Percentiles rank a stretch among this genome's conserved stretches.
Conservation (phyloP, 2,888 invertebrate genomes). For the Phlogophora meticulosa region DNA sequence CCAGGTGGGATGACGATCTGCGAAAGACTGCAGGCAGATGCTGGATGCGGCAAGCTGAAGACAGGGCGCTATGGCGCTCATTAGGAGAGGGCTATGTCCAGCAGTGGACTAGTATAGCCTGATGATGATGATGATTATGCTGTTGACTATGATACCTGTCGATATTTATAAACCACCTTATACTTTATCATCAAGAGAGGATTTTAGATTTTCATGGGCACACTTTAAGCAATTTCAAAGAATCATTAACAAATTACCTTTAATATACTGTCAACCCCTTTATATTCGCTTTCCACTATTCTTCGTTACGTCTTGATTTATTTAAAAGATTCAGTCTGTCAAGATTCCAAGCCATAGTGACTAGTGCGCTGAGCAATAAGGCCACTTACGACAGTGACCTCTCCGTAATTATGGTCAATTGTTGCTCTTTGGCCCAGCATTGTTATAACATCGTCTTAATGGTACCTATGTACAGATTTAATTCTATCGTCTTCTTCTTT, state of each 20-base stretch:
- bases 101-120: too few species aligned
- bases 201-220: too few species aligned
- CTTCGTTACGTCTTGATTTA: not conserved
- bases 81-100: too few species aligned
- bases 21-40: too few species aligned
- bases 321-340: slow-evolving; percentile 16
- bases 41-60: too few species aligned
- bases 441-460: not conserved
- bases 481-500: not conserved
- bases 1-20: too few species aligned
- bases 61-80: too few species aligned
- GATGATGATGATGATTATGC: too few species aligned
- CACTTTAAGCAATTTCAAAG: too few species aligned
- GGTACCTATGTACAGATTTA: slow-evolving; percentile 3
- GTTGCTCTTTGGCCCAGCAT: slow-evolving; percentile 29
- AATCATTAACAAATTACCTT: not conserved
- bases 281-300: not conserved
- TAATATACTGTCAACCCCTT: not conserved
- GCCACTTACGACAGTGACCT: slow-evolving; percentile 50
- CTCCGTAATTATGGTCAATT: slow-evolving; percentile 42
- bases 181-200: too few species aligned
- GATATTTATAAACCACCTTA: too few species aligned
- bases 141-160: too few species aligned
- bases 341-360: slow-evolving; percentile 3
- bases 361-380: slow-evolving; percentile 13